phyloP scores from a whole-genome alignment of 2,888 invertebrate species.

The Crioceris asparagi region DNA sequence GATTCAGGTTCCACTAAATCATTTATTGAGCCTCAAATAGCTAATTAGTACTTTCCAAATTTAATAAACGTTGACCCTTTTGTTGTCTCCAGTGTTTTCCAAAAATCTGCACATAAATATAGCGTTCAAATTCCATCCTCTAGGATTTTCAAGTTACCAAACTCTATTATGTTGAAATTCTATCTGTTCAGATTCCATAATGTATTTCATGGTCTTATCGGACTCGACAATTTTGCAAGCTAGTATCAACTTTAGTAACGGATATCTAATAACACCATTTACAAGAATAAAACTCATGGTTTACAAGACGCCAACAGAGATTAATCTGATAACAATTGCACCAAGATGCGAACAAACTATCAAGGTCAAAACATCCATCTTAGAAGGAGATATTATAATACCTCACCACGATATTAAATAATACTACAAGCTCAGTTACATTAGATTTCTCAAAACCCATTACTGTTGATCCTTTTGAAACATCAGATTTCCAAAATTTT shows the following conservation, averaged over 20 bases:
- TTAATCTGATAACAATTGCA: background rate
- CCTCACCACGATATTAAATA: conserved; percentile 12
- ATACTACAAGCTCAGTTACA: conserved; percentile 4
- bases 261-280: background rate
- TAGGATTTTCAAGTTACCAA: too few relatives aligned
- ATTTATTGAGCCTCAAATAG: conserved; percentile 14
- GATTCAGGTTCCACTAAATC: conserved; percentile 11
- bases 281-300: conserved; percentile 2
- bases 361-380: conserved; percentile 8
- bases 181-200: too few relatives aligned
- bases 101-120: too few relatives aligned
- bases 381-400: conserved; percentile 8
- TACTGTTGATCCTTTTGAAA: background rate
- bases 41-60: conserved; percentile 10
- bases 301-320: background rate
- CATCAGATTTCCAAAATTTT: background rate
- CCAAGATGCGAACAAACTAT: conserved; percentile 9
- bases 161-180: too few relatives aligned
- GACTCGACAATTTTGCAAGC: background rate
- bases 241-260: background rate
- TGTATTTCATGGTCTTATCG: too few relatives aligned
- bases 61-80: too few relatives aligned
- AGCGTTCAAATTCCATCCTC: too few relatives aligned
- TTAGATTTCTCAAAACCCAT: conserved; percentile 4
- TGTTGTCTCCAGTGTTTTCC: too few relatives aligned